Conservation (phyloP, 2,113 vertebrate species). For the Eurystomus gularis region DNA sequence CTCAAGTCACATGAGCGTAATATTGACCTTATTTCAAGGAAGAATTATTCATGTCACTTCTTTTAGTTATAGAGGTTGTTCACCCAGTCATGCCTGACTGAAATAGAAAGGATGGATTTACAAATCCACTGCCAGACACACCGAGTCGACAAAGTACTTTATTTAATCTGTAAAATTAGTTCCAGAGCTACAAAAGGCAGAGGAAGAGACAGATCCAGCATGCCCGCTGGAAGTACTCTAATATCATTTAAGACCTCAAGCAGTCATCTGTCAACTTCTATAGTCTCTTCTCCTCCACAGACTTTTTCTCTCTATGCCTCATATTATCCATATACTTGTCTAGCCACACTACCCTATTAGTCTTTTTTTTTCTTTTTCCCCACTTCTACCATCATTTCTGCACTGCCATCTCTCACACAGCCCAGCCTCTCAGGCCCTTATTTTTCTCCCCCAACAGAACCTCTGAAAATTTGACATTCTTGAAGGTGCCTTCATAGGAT, state of each 20-base stretch:
- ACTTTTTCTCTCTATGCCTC: background rate
- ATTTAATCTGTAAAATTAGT: slow-evolving; percentile 70
- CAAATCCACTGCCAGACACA: slow-evolving; percentile 51
- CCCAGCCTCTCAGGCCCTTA: background rate
- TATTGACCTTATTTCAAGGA: slow-evolving; percentile 66
- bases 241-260: slow-evolving; percentile 23
- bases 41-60: slow-evolving; percentile 70
- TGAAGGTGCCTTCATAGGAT: background rate
- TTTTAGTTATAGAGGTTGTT: slow-evolving; percentile 57
- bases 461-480: background rate
- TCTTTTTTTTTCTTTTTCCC: background rate
- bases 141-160: slow-evolving; percentile 13
- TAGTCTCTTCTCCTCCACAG: background rate
- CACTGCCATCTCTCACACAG: background rate
- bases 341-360: background rate
- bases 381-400: background rate
- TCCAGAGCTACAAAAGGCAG: slow-evolving; percentile 37
- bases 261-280: background rate
- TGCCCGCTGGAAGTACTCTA: background rate
- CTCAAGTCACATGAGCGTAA: slow-evolving; percentile 49
- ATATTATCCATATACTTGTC: background rate
- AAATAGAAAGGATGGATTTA: slow-evolving; percentile 67
- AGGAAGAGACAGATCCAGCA: slow-evolving; percentile 26
- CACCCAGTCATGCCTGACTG: slow-evolving; percentile 48
- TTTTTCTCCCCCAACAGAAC: background rate